A percentile compares a stretch with the other conserved stretches of the same genome.
Evolutionary conservation across 1,140 invertebrate species (phyloP).

Genomic region (Drosophila kurseongensis): DNA sequence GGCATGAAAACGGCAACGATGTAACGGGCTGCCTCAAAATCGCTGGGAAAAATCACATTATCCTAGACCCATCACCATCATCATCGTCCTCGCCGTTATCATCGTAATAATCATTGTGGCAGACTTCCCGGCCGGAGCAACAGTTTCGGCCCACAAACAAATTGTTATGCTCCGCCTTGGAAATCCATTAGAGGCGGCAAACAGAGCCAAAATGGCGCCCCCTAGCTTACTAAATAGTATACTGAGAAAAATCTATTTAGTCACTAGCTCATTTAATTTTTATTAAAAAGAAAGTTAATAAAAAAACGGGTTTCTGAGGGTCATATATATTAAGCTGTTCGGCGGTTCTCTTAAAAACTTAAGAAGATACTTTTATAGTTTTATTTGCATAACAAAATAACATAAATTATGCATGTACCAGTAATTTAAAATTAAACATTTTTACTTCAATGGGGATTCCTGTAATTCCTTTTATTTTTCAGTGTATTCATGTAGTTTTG

Average conservation of each 20-base stretch:
- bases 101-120: constrained; percentile 26
- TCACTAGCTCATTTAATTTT: no score
- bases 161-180: constrained; percentile 57
- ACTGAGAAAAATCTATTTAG: constrained; percentile 10
- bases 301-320: no score
- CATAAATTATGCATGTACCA: no score
- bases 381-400: no score
- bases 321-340: no score
- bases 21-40: constrained; percentile 33
- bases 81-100: constrained; percentile 12
- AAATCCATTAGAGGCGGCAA: constrained; percentile 53
- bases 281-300: no score
- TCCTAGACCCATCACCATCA: constrained; percentile 42
- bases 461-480: not conserved
- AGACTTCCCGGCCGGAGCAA: constrained; percentile 27
- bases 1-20: constrained; percentile 35
- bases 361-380: no score
- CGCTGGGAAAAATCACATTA: constrained; percentile 53
- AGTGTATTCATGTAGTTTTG: constrained; percentile 20
- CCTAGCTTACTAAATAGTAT: constrained; percentile 5
- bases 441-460: no score
- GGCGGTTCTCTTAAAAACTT: no score
- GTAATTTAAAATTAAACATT: no score
- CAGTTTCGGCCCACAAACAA: constrained; percentile 47
- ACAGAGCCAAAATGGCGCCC: constrained; percentile 46